These are phyloP conservation scores for Chunga burmeisteri DNA, from an alignment of 2,113 vertebrate genomes.

Conservation along the genomic window DNA sequence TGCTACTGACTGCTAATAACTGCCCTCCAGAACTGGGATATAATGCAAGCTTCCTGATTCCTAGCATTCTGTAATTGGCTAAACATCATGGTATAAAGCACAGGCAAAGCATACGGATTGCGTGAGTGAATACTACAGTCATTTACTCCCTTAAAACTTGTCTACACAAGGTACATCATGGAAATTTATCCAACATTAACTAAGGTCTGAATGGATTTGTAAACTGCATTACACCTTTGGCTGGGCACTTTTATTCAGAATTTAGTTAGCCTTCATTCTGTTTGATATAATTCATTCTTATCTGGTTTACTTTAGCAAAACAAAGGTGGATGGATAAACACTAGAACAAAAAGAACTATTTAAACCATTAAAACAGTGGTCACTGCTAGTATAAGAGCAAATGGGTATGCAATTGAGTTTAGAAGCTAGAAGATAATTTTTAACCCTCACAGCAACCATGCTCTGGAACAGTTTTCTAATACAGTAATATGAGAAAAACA, in stretches of 20 bases:
- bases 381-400: background rate
- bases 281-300: background rate
- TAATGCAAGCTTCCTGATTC: background rate
- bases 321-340: background rate
- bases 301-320: constrained; percentile 20
- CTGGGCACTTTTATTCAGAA: background rate
- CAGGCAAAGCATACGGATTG: background rate
- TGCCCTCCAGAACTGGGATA: background rate
- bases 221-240: background rate
- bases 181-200: background rate
- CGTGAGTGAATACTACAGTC: background rate
- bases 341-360: background rate
- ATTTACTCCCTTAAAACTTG: background rate
- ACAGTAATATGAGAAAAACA: background rate
- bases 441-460: background rate
- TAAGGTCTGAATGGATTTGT: background rate
- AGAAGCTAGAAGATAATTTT: background rate
- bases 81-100: background rate
- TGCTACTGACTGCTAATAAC: background rate
- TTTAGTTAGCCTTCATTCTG: background rate
- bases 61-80: background rate
- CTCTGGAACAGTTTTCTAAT: background rate
- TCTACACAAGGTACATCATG: background rate
- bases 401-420: background rate
- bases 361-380: background rate